Base-by-base conservation (phyloP, 2,888 invertebrate species). In the Rhynchonema sp. region DNA sequence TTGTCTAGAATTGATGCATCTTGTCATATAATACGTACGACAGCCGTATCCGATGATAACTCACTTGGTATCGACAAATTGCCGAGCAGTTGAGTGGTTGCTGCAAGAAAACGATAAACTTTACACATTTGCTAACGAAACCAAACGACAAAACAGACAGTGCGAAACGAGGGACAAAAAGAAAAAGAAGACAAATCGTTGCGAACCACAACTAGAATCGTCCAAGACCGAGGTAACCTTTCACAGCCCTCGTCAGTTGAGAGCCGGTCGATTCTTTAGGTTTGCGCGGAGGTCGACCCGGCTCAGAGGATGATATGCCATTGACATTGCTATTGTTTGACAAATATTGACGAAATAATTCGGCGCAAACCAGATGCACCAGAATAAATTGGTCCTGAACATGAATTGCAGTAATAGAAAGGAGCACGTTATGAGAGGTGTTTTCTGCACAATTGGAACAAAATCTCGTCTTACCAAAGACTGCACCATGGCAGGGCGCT, bases 401-500 rank as follows among this genome's bases (percentile, higher is more conserved):
- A 17, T 20, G 9, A n/a, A 49, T 20, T 49, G 6, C 49, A 6
- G 49, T 23, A 6, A 49, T 17, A n/a, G 3, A 49, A 49, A 49
- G 20, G 23, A 49, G 6, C 9, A 49, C 49, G 49, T 49, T n/a
- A n/a, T 6, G 3, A 17, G 20, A 49, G 49, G 9, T 13, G 6
- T 38, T 38, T 23, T 49, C 49, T 23, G n/a, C n/a, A n/a, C n/a
- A n/a, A n/a, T n/a, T n/a, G n/a, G n/a, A n/a, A n/a, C n/a, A n/a
- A n/a, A n/a, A n/a, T n/a, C n/a, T n/a, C n/a, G 26, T 6, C 55
- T 22, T 22, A 55, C 56, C 38, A 46, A 2, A 2, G 46, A 26
- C 27, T 56, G 56, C 9, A 56, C 56, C 46, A 38, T 46, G n/a
- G 56, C 56, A 9, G 27, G 23, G 13, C 56, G 56, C 46, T 56